phyloP scores from a whole-genome alignment of 2,113 vertebrate genomes.

The Naja naja region DNA sequence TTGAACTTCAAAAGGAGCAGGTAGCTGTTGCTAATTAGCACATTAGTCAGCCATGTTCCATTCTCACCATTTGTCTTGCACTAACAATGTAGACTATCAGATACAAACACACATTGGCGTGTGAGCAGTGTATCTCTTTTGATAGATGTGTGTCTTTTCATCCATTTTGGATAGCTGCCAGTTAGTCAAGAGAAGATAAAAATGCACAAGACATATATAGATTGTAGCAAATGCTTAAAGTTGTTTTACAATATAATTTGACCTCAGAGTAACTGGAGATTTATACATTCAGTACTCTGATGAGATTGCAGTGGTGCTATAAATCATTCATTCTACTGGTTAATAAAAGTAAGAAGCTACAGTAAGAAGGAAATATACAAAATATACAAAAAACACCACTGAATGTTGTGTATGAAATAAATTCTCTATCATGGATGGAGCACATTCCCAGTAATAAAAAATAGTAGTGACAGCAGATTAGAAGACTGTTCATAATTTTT shows the following conservation, averaged over 20 bases:
- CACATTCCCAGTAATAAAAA: not conserved
- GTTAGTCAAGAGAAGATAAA: constrained; percentile 15
- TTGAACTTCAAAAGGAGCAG: not conserved
- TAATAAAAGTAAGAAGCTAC: not conserved
- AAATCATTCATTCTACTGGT: not conserved
- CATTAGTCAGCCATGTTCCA: not conserved
- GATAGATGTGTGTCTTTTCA: constrained; percentile 1
- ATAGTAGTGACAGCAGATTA: not conserved
- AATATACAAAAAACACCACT: not conserved
- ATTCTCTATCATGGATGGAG: not conserved
- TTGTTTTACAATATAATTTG: constrained; percentile 26
- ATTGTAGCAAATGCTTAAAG: constrained; percentile 27
- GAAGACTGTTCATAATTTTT: not conserved
- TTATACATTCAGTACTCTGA: constrained; percentile 34
- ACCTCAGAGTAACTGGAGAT: constrained; percentile 40
- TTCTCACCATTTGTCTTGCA: constrained; percentile 13
- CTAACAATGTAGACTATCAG: not conserved
- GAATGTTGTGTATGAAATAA: not conserved
- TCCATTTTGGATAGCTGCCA: not conserved
- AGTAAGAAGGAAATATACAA: not conserved
- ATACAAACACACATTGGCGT: not conserved
- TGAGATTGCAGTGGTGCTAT: constrained; percentile 26
- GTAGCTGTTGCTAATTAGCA: not conserved
- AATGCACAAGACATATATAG: not conserved
- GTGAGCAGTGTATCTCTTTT: not conserved